Evolutionary conservation across 2,113 vertebrate genomes (phyloP).

Genomic region (Tringa solitaria): DNA sequence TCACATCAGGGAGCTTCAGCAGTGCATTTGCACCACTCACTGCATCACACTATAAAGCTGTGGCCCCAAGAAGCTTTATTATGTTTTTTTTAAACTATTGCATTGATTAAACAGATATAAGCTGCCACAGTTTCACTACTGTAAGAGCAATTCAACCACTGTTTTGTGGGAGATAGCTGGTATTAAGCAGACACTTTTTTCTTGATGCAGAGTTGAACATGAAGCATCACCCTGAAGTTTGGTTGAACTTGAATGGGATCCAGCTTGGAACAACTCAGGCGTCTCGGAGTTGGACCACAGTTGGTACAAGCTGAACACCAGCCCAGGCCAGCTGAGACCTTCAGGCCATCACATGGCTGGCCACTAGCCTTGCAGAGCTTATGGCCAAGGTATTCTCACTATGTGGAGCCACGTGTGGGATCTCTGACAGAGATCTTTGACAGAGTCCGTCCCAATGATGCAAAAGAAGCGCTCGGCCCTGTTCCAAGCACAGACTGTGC

Average conservation of each 20-base stretch:
- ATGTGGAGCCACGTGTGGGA: neutral
- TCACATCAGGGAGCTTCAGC: neutral
- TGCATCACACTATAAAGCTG: neutral
- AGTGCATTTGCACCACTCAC: neutral
- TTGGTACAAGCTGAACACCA: neutral
- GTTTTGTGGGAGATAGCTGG: neutral
- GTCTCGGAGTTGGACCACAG: neutral
- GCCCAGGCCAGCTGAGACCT: slow-evolving; percentile 20
- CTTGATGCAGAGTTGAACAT: neutral
- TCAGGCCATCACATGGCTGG: neutral
- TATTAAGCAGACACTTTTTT: neutral
- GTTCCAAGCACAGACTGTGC: neutral
- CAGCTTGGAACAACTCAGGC: neutral
- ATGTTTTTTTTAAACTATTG: too few species aligned
- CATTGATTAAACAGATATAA: neutral
- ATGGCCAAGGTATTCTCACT: neutral
- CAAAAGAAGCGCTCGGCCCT: neutral
- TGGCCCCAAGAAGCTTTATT: neutral
- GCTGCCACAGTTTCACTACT: neutral
- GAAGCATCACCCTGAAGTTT: neutral
- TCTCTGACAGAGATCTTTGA: neutral
- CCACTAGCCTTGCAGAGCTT: neutral
- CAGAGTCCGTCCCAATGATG: neutral
- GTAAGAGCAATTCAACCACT: neutral
- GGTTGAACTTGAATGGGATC: neutral